Conservation (phyloP, 2,113 vertebrate genomes). For the Syngnathus floridae region DNA sequence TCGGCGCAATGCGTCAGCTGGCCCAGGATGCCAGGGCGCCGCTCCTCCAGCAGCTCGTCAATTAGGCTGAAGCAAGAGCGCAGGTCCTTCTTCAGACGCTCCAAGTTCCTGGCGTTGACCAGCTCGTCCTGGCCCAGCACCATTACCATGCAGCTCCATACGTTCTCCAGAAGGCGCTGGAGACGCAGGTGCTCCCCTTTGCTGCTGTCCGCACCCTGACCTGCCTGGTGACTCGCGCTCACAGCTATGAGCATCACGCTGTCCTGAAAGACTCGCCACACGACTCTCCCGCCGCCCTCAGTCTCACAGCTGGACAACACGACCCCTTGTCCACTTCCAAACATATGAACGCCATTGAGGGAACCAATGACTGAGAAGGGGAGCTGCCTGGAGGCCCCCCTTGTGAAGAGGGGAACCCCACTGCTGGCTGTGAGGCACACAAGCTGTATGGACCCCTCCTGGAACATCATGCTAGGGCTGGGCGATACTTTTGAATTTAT, state of each 20-base stretch:
- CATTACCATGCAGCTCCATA: slow-evolving; percentile 86
- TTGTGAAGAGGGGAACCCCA: slow-evolving; percentile 82
- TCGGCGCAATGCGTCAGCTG: slow-evolving; percentile 82
- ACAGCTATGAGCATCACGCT: slow-evolving; percentile 85
- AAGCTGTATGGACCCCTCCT: slow-evolving; percentile 70
- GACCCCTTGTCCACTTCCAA: slow-evolving; percentile 78
- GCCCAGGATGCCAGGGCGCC: slow-evolving; percentile 69
- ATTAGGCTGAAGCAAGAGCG: slow-evolving; percentile 80
- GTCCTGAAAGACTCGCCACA: slow-evolving; percentile 83
- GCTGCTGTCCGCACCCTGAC: slow-evolving; percentile 40
- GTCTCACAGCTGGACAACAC: slow-evolving; percentile 73
- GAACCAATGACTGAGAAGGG: slow-evolving; percentile 88
- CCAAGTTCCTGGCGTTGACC: slow-evolving; percentile 75
- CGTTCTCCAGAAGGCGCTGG: slow-evolving; percentile 79
- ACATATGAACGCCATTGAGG: slow-evolving; percentile 90
- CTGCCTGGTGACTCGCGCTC: slow-evolving; percentile 62
- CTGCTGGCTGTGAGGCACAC: slow-evolving; percentile 82
- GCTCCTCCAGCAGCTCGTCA: slow-evolving; percentile 75
- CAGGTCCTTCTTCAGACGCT: slow-evolving; percentile 84
- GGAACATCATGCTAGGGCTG: slow-evolving; percentile 51
- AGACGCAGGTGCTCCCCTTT: slow-evolving; percentile 59
- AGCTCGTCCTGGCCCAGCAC: slow-evolving; percentile 84
- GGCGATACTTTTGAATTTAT: not conserved
- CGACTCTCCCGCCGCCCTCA: slow-evolving; percentile 71
- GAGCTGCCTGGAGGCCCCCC: slow-evolving; percentile 75